Evolutionary conservation across 2,888 invertebrate genomes (phyloP).

Genomic region (Oasisia sp.): DNA sequence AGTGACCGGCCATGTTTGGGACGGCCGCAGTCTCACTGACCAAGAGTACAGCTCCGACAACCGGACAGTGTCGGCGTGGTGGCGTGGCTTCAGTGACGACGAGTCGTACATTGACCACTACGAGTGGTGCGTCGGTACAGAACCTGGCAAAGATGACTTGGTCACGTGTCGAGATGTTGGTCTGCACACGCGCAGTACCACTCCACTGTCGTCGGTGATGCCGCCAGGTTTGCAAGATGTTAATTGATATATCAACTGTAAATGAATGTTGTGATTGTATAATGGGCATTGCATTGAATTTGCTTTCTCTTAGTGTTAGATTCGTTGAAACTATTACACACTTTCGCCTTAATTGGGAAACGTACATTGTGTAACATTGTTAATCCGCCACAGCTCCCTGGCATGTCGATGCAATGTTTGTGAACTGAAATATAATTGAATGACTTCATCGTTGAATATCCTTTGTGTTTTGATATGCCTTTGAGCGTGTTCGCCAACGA

Average conservation of each 20-base stretch:
- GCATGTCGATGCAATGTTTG: no score
- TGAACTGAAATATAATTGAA: no score
- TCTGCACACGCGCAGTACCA: neutral
- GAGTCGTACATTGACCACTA: neutral
- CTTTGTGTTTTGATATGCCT: no score
- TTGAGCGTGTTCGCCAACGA: no score
- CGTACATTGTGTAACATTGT: no score
- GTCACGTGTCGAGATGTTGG: neutral
- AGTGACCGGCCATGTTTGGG: neutral
- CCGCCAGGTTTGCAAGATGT: neutral
- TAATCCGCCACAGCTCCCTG: no score
- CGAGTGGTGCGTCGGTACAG: neutral
- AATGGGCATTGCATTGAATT: no score
- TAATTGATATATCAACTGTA: neutral
- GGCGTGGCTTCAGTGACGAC: slow-evolving; percentile 17
- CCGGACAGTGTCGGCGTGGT: neutral
- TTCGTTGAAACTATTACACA: no score
- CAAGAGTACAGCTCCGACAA: neutral
- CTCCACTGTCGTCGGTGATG: neutral
- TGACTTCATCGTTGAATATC: no score
- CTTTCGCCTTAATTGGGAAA: no score
- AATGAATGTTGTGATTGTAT: no score
- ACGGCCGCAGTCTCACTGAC: neutral
- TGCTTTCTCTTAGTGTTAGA: no score
- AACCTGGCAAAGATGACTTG: neutral